A percentile compares a stretch with the other conserved stretches of the same genome.
phyloP scores from a whole-genome alignment of 1,140 invertebrate genomes.

The Drosophila persimilis region DNA sequence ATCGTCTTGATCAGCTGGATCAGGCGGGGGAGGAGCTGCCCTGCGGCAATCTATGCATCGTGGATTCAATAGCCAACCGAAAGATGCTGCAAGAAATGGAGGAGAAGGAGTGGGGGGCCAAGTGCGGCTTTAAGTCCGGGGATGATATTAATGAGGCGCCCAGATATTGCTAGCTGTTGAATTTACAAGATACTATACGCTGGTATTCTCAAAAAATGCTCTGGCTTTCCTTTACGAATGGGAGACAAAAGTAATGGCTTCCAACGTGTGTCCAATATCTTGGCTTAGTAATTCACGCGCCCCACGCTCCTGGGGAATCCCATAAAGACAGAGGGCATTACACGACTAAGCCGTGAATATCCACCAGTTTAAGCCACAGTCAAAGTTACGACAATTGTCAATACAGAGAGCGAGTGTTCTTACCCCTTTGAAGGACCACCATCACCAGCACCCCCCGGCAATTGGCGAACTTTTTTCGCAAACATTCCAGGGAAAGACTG shows the following conservation, averaged over 20 bases:
- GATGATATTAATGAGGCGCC: not conserved
- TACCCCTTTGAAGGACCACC: slow-evolving; percentile 60
- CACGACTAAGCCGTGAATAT: slow-evolving; percentile 77
- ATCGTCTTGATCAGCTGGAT: slow-evolving; percentile 55
- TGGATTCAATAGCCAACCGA: slow-evolving; percentile 41
- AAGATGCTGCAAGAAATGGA: slow-evolving; percentile 15
- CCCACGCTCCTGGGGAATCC: slow-evolving; percentile 26
- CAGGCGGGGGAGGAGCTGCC: slow-evolving; percentile 39
- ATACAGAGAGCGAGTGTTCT: slow-evolving; percentile 13
- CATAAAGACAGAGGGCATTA: slow-evolving; percentile 66
- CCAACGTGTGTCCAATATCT: slow-evolving; percentile 33
- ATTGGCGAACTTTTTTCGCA: slow-evolving; percentile 70
- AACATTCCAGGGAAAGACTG: slow-evolving; percentile 39
- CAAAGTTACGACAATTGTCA: slow-evolving; percentile 42
- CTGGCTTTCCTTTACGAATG: not conserved
- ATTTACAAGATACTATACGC: too few relatives aligned
- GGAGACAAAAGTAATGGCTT: slow-evolving; percentile 37
- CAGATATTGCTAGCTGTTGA: too few relatives aligned
- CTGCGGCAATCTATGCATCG: slow-evolving; percentile 35
- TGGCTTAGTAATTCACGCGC: slow-evolving; percentile 50
- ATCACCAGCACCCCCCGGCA: slow-evolving; percentile 15
- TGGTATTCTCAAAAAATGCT: too few relatives aligned
- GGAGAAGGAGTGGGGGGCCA: slow-evolving; percentile 30
- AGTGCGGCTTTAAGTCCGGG: slow-evolving; percentile 20
- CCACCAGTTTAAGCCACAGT: slow-evolving; percentile 40